A percentile compares a stretch with the other conserved stretches of the same genome.
Conservation (phyloP, 2,888 invertebrate genomes). For the Acanthosepion pharaonis region DNA sequence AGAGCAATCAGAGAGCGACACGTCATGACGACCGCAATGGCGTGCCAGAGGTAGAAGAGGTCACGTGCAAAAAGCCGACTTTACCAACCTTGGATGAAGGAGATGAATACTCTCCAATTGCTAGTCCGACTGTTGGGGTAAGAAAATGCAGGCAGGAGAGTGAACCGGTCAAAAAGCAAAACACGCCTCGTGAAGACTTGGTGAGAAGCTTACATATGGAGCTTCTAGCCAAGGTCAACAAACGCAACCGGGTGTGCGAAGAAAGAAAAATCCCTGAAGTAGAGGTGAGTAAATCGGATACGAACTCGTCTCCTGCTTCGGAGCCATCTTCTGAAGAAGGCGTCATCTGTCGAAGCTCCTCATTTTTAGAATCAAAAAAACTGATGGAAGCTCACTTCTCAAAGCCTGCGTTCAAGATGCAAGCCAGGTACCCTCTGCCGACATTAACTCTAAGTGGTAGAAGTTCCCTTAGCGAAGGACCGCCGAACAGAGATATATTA, state of each 20-base stretch:
- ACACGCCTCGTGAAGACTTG: not conserved
- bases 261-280: too few species aligned
- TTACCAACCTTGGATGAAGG: not conserved
- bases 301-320: not conserved
- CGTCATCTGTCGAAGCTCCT: not conserved
- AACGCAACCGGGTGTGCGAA: not conserved
- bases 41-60: not conserved
- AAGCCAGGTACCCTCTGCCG: not conserved
- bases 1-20: not conserved
- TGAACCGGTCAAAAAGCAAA: not conserved
- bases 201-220: not conserved
- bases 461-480: not conserved
- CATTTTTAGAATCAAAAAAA: slow-evolving; percentile 36
- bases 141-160: not conserved
- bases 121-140: not conserved
- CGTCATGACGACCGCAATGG: not conserved
- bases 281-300: not conserved
- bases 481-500: not conserved
- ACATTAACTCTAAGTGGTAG: not conserved
- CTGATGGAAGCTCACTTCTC: slow-evolving; percentile 37
- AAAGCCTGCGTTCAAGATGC: slow-evolving; percentile 36
- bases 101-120: not conserved
- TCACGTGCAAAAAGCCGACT: not conserved
- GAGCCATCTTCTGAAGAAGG: not conserved
- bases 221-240: not conserved